Conservation (phyloP, 2,797 vertebrate genomes). For the Sebastes jordani region DNA sequence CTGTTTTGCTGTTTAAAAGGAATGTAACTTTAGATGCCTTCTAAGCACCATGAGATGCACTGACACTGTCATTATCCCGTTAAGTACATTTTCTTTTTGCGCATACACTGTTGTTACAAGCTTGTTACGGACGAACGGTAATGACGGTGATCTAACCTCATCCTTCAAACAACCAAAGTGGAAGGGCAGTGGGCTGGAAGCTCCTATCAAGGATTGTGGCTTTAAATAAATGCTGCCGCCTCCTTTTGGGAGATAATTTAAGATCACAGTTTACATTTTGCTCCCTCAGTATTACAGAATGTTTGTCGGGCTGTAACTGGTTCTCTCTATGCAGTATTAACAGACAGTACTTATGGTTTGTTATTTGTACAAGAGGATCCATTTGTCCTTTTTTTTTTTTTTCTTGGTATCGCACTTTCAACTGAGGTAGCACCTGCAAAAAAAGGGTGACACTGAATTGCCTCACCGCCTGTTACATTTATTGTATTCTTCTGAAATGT, state of each 20-base stretch:
- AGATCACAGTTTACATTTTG: slow-evolving; percentile 49
- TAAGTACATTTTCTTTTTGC: slow-evolving; percentile 22
- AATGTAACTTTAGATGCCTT: slow-evolving; percentile 66
- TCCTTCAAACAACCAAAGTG: slow-evolving; percentile 46
- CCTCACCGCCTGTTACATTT: slow-evolving; percentile 33
- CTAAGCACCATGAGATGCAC: slow-evolving; percentile 55
- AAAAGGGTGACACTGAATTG: slow-evolving; percentile 1
- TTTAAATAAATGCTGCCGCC: slow-evolving; percentile 45
- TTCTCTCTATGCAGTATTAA: slow-evolving; percentile 52
- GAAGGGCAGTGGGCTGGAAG: slow-evolving; percentile 18
- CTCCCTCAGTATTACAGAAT: slow-evolving; percentile 50
- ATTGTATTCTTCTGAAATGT: slow-evolving; percentile 28
- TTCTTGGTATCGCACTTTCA: slow-evolving; percentile 65
- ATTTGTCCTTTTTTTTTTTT: slow-evolving; percentile 3
- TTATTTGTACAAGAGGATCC: slow-evolving; percentile 16
- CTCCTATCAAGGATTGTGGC: slow-evolving; percentile 52
- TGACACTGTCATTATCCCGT: slow-evolving; percentile 41
- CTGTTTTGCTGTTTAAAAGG: slow-evolving; percentile 60
- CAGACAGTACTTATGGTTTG: slow-evolving; percentile 10
- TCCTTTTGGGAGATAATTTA: slow-evolving; percentile 15
- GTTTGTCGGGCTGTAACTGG: slow-evolving; percentile 20
- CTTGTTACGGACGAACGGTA: not conserved
- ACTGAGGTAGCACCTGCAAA: slow-evolving; percentile 30
- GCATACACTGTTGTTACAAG: slow-evolving; percentile 38
- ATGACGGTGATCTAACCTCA: slow-evolving; percentile 20